phyloP scores from a whole-genome alignment of 1,140 invertebrate species.

The Sipha flava region DNA sequence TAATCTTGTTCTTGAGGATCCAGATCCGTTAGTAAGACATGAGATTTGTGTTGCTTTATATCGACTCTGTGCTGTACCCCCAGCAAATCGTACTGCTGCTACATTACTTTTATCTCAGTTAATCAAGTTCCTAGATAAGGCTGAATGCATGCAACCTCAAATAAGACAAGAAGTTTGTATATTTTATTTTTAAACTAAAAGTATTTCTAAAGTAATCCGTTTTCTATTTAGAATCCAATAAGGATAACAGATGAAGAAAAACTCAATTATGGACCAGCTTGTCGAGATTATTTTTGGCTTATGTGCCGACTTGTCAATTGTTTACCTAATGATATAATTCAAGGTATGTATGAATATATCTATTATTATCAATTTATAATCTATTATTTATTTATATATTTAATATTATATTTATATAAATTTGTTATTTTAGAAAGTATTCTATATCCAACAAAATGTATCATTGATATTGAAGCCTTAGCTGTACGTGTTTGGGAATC shows the following conservation, averaged over 20 bases:
- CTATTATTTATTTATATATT: background rate
- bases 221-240: slow-evolving; percentile 7
- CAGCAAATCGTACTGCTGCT: slow-evolving; percentile 45
- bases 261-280: slow-evolving; percentile 85
- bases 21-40: slow-evolving; percentile 72
- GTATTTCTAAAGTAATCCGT: background rate
- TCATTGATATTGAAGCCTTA: slow-evolving; percentile 60
- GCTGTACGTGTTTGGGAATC: slow-evolving; percentile 66
- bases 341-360: slow-evolving; percentile 47
- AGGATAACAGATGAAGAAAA: slow-evolving; percentile 64
- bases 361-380: no score
- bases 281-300: slow-evolving; percentile 89
- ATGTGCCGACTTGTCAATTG: slow-evolving; percentile 79
- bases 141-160: slow-evolving; percentile 74
- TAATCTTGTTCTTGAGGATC: slow-evolving; percentile 70
- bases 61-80: slow-evolving; percentile 52
- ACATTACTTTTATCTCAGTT: slow-evolving; percentile 63
- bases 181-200: background rate
- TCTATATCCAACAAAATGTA: slow-evolving; percentile 43
- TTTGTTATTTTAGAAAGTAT: slow-evolving; percentile 25
- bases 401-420: slow-evolving; percentile 20
- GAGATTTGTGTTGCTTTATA: slow-evolving; percentile 85
- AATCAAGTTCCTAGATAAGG: slow-evolving; percentile 65
- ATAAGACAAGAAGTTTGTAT: slow-evolving; percentile 45
- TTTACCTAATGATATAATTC: slow-evolving; percentile 66